phyloP scores from a whole-genome alignment of 92 coral and sea anemone genomes.

The Montipora capitata region DNA sequence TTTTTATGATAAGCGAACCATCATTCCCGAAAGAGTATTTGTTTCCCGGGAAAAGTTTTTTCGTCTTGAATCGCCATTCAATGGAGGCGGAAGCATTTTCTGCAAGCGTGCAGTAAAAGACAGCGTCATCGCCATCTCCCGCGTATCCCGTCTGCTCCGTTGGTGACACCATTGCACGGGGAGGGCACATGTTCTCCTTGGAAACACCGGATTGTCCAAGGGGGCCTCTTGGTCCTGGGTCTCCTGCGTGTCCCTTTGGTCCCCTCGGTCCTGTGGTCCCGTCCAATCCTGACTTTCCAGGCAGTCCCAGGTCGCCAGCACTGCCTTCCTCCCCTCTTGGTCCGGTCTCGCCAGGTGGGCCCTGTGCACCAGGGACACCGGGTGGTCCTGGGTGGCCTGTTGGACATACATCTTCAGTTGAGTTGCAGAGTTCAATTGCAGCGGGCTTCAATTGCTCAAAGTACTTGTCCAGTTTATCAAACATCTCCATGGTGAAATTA shows the following conservation, averaged over 20 bases:
- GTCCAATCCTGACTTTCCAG: background rate
- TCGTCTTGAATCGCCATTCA: slow-evolving; percentile 23
- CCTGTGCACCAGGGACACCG: slow-evolving; percentile 10
- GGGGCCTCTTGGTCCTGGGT: background rate
- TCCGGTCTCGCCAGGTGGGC: slow-evolving; percentile 30
- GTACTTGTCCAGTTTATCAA: background rate
- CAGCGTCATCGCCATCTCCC: background rate
- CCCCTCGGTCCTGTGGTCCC: background rate
- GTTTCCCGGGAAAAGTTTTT: slow-evolving; percentile 7
- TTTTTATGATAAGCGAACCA: slow-evolving; percentile 4
- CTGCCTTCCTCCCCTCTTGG: background rate
- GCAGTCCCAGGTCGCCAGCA: background rate
- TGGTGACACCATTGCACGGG: slow-evolving; percentile 17
- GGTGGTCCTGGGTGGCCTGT: slow-evolving; percentile 42
- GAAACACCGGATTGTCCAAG: background rate
- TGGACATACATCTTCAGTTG: slow-evolving; percentile 18
- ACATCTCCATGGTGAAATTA: slow-evolving; percentile 4
- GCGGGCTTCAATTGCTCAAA: background rate
- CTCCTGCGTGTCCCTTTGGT: background rate
- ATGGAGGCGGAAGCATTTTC: background rate
- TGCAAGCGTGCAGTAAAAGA: slow-evolving; percentile 29
- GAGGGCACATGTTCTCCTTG: background rate
- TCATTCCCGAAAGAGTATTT: background rate
- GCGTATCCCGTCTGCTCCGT: slow-evolving; percentile 7
- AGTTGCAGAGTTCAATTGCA: slow-evolving; percentile 6